These are phyloP conservation scores for Todiramphus saurophagus DNA, from an alignment of 2,113 vertebrate genomes.

Conservation along the genomic window DNA sequence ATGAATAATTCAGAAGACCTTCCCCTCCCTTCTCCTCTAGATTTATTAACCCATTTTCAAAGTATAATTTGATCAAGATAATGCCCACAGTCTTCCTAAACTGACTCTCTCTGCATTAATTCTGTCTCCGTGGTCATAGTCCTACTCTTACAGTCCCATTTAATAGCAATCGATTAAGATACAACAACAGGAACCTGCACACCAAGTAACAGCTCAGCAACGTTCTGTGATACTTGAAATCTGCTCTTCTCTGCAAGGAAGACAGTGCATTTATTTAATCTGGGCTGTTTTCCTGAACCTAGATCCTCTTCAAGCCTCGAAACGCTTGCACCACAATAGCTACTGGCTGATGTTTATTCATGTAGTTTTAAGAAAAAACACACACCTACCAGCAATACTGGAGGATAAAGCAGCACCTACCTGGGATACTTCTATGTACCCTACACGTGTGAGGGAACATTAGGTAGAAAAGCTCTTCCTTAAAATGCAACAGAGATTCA, in stretches of 20 bases:
- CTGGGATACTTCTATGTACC: neutral
- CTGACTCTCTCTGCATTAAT: neutral
- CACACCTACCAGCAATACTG: neutral
- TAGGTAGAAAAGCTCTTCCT: neutral
- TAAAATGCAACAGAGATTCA: neutral
- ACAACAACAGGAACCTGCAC: neutral
- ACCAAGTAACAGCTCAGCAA: neutral
- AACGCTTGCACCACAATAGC: neutral
- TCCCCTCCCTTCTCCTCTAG: neutral
- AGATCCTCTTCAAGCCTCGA: neutral
- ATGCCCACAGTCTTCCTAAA: constrained; percentile 28
- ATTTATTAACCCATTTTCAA: constrained; percentile 44
- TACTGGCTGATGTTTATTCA: neutral
- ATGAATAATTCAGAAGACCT: constrained; percentile 30
- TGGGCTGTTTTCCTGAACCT: neutral
- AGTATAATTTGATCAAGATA: constrained; percentile 24
- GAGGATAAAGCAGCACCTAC: neutral
- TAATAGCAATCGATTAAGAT: neutral
- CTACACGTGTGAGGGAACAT: neutral
- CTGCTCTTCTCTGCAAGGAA: neutral
- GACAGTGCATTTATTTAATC: neutral
- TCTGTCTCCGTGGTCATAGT: neutral
- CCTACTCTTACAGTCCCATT: neutral
- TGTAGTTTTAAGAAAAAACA: neutral
- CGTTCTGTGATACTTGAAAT: neutral